A percentile compares a stretch with the other conserved stretches of the same genome.
phyloP scores from a whole-genome alignment of 1,140 invertebrate genomes.

The Ganaspis sp. region DNA sequence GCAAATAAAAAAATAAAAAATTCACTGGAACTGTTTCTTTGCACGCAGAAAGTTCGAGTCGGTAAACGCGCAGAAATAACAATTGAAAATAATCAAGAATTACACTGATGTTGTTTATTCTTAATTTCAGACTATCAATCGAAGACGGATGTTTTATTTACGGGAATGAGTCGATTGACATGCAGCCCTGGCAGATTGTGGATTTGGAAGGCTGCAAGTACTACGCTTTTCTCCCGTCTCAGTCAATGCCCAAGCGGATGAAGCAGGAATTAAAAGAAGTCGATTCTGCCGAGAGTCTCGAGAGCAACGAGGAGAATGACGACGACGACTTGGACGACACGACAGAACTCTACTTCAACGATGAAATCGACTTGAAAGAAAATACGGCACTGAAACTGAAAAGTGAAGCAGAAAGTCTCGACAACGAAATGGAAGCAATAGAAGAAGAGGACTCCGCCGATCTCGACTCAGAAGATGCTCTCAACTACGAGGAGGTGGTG shows the following conservation, averaged over 20 bases:
- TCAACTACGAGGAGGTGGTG: not conserved
- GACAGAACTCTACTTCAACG: not conserved
- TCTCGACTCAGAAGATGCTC: no score
- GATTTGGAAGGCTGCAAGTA: slow-evolving; percentile 64
- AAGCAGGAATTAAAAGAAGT: not conserved
- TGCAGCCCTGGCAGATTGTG: slow-evolving; percentile 67
- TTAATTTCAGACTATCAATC: slow-evolving; percentile 41
- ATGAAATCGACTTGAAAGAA: not conserved
- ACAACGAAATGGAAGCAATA: not conserved
- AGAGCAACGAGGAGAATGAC: not conserved
- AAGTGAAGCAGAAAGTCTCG: not conserved
- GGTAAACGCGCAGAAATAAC: not conserved
- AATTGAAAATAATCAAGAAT: not conserved
- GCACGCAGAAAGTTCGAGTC: slow-evolving; percentile 19
- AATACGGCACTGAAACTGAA: not conserved
- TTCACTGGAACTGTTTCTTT: not conserved
- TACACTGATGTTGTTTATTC: slow-evolving; percentile 41
- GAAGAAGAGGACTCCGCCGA: not conserved
- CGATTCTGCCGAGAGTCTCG: not conserved
- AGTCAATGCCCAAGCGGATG: slow-evolving; percentile 15
- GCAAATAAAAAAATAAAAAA: not conserved
- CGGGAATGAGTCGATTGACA: slow-evolving; percentile 61
- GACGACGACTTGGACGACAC: not conserved
- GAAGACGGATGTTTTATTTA: slow-evolving; percentile 61
- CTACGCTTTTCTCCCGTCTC: slow-evolving; percentile 64